phyloP scores from a whole-genome alignment of 2,797 vertebrate species.

The Antennarius maculatus region DNA sequence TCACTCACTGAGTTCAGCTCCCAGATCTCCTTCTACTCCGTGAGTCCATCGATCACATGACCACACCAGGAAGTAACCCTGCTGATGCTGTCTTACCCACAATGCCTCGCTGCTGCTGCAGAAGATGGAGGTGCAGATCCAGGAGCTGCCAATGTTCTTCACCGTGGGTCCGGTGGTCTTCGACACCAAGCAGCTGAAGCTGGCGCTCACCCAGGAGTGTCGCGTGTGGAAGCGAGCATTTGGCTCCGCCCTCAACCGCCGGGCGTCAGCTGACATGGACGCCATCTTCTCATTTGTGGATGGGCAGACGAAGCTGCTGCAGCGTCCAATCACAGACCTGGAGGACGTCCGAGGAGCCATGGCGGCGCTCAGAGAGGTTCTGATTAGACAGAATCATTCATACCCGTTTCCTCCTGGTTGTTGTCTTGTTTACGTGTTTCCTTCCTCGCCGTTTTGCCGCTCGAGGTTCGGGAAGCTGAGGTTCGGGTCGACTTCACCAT shows the following conservation, averaged over 20 bases:
- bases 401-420: neutral
- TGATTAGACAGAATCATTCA: neutral
- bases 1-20: slow-evolving; percentile 83
- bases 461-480: slow-evolving; percentile 81
- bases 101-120: slow-evolving; percentile 44
- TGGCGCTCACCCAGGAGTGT: slow-evolving; percentile 84
- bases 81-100: neutral
- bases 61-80: neutral
- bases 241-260: slow-evolving; percentile 80
- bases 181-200: slow-evolving; percentile 78
- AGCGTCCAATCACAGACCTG: slow-evolving; percentile 82
- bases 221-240: slow-evolving; percentile 81
- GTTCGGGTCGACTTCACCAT: slow-evolving; percentile 80
- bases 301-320: slow-evolving; percentile 79
- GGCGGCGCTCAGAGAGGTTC: slow-evolving; percentile 79
- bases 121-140: slow-evolving; percentile 82
- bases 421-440: neutral
- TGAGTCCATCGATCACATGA: slow-evolving; percentile 68
- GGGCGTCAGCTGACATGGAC: slow-evolving; percentile 78
- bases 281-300: slow-evolving; percentile 82
- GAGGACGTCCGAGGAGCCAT: slow-evolving; percentile 83
- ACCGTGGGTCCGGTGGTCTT: slow-evolving; percentile 75
- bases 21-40: slow-evolving; percentile 83
- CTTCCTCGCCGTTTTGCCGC: neutral
- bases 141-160: slow-evolving; percentile 75